These are phyloP conservation scores for Anabacerthia variegaticeps DNA, from an alignment of 2,797 vertebrate genomes.

Conservation along the genomic window DNA sequence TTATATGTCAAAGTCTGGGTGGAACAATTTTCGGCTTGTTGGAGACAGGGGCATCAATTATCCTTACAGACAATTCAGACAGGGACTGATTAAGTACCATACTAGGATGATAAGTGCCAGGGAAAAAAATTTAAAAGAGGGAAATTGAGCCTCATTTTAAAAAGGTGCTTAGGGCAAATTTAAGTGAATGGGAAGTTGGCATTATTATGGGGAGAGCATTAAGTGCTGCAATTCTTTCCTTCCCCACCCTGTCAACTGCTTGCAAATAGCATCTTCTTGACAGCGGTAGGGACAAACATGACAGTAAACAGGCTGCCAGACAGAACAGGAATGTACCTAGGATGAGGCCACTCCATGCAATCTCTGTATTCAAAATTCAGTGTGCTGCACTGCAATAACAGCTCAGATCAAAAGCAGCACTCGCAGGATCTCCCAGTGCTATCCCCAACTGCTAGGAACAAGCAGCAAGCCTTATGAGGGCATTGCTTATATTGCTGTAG, in stretches of 20 bases:
- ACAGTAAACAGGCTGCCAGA: neutral
- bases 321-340: neutral
- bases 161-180: constrained; percentile 3
- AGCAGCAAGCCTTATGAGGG: neutral
- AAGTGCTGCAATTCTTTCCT: neutral
- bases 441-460: neutral
- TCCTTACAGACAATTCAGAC: neutral
- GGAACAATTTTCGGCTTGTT: constrained; percentile 15
- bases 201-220: neutral
- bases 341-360: neutral
- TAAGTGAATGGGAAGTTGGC: neutral
- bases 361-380: neutral
- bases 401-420: neutral
- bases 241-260: neutral
- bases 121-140: neutral
- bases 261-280: neutral
- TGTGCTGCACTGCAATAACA: neutral
- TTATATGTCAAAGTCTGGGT: constrained; percentile 7
- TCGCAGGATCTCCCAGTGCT: neutral
- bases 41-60: neutral
- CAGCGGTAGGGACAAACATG: neutral
- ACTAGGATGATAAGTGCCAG: neutral
- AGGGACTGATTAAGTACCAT: constrained; percentile 5
- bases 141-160: neutral
- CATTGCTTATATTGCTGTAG: neutral